Evolutionary conservation across 2,113 vertebrate genomes (phyloP), one percentile per base, ranked within the genome.

Genomic region (Myotis lucifugus): DNA sequence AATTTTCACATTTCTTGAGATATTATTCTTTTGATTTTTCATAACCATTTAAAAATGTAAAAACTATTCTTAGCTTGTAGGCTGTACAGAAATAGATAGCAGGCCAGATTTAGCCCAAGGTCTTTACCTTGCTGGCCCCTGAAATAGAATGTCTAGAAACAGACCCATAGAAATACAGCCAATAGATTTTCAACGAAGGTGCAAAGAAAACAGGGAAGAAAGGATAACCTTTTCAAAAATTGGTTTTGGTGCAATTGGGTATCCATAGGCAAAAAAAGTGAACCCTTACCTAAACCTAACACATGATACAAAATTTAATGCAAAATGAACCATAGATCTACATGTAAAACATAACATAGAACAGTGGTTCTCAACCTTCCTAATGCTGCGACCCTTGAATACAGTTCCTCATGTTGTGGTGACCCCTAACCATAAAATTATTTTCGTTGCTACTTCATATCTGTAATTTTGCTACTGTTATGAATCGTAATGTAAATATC

Each of bases 81-180:
- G 14, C 34, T 73, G 40, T 59, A 88, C 70, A 93, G 66, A 95
- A 91, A 79, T 85, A 95, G 64, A n/a, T 73, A 48, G 46, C 82
- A 90, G 64, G 21, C n/a, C n/a, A 93, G 15, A 84, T 72, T 84
- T 84, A 50, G 40, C 52, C 56, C 25, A 25, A 66, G 86, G 50
- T 25, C 59, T 86, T 1, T 76, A 74, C 46, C 93, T 96, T 81
- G 14, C 77, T 93, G 93, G 91, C 40, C 81, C 76, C 52, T 90
- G 27, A 93, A 94, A 89, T 59, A 94, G 34, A 96, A 83, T 89
- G 34, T 86, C 79, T 93, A 61, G 64, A 96, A 84, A 94, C 37
- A 96, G 76, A 88, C 27, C 59, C 18, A 52, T 67, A 42, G 95
- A 94, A 91, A 86, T 96, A 32, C 4, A 88, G n/a, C 29, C 84